phyloP scores from a whole-genome alignment of 2,113 vertebrate species.

The Dasyurus viverrinus region DNA sequence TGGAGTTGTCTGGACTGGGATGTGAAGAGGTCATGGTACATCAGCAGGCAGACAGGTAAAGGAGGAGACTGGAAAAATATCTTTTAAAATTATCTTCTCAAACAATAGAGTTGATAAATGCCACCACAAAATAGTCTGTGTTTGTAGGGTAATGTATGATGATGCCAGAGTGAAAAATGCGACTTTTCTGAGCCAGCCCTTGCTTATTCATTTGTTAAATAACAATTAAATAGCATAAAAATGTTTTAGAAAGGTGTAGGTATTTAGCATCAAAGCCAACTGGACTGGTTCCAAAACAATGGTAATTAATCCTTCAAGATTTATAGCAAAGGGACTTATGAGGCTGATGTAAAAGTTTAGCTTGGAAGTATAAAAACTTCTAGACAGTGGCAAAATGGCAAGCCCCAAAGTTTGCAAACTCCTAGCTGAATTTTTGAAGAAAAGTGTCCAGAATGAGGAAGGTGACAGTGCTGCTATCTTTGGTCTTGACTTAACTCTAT shows the following conservation, averaged over 20 bases:
- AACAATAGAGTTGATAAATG: constrained; percentile 1
- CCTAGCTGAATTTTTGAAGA: neutral
- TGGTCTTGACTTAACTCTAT: neutral
- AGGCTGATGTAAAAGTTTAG: neutral
- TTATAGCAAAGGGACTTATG: neutral
- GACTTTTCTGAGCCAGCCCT: constrained; percentile 15
- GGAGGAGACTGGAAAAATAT: constrained; percentile 37
- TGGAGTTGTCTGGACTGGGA: constrained; percentile 28
- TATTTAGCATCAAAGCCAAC: neutral
- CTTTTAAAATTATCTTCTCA: constrained; percentile 43
- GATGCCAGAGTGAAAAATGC: neutral
- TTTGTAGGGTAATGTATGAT: neutral
- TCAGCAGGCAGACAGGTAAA: constrained; percentile 46
- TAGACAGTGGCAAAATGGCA: neutral
- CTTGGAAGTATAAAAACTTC: neutral
- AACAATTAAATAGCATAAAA: neutral
- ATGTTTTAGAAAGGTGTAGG: neutral
- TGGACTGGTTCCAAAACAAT: neutral
- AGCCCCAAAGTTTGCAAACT: neutral
- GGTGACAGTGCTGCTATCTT: neutral
- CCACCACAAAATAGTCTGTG: neutral
- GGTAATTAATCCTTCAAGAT: neutral
- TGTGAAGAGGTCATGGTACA: constrained; percentile 54
- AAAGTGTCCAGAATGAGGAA: neutral
- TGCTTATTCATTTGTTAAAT: constrained; percentile 21